Base-by-base conservation (phyloP, 2,797 vertebrate genomes). In the Phaenicophaeus curvirostris region DNA sequence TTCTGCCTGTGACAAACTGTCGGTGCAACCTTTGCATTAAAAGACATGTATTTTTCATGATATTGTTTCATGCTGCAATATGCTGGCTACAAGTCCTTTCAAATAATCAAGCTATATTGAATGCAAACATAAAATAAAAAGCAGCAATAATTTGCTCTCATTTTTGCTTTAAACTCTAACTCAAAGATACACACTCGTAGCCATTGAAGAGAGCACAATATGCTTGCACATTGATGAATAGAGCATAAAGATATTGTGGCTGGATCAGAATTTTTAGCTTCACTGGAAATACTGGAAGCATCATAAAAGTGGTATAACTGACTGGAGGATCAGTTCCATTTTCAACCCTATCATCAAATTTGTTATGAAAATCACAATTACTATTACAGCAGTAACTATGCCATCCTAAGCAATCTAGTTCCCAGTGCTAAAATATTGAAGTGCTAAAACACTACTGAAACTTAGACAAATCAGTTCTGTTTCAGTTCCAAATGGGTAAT, bases 21-120 rank as follows among this genome's bases (percentile, higher is more conserved):
- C 8, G 62, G 62, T 96, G 95, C 85, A 94, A 93, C 77, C 72
- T 51, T 96, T 96, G 90, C 96, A 97, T 97, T 98, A 97, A 95
- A 92, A 97, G 77, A 90, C 93, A 98, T 97, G 96, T 97, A 98
- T 98, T 97, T 98, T 97, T 98, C 96, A 97, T 97, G 91, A 97
- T 96, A 96, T 67, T 85, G 82, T 97, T 97, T 96, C 84, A 28
- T 87, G 73, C 92, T 94, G 92, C 90, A 95, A 76, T 97, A 91
- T 95, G 83, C 94, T 94, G 90, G 65, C 93, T 96, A 77, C 85
- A 54, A 94, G 73, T 96, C 96, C 96, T 98, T 98, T 98, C 97
- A 98, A 98, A 93, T 97, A 97, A 97, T 98, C 96, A 97, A 94
- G 95, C 93, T 95, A 44, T 86, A 93, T 87, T 97, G 96, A 96